Evolutionary conservation across 2,113 vertebrate species (phyloP), one percentile per base, ranked within the genome.

Genomic region (Elaphurus davidianus): DNA sequence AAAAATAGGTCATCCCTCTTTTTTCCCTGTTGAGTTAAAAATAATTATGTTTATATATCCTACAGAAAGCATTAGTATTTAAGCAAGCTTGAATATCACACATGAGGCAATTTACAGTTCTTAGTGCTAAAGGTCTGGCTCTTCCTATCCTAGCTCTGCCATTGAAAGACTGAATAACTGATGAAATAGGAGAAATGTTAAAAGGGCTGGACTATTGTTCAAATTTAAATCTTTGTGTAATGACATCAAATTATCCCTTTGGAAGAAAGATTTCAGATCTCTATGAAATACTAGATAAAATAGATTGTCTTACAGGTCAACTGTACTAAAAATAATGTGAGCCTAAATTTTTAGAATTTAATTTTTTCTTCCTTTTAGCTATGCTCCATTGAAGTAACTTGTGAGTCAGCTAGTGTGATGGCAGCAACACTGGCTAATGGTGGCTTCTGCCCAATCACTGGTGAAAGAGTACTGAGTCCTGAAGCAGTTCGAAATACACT

Each of bases 321-420:
- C 5, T 94, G 25, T 88, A 74, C n/a, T 83, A 52, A 87, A 90
- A 60, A 21, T 30, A 8, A 33, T 27, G 9, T 85, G 57, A 86
- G 9, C 25, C 60, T 86, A 21, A 59, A 59, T 86, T 87, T 96
- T 97, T 33, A 96, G 62, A 93, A 84, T 52, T 86, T 1, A 11
- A 1, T 4, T 47, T 60, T 95, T 84, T 84, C 85, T 97, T 97
- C 97, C 57, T 98, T 96, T 96, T 97, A 99, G 99, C 97, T 99
- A 23, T 99, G 99, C 96, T 99, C 99, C 97, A 99, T 99, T 89
- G 99, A 99, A 98, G 99, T 99, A 97, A 99, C 99, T 5, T 99
- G 99, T 95, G 99, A 99, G 97, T 99, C 99, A 8, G 99, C 99
- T 91, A 99, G 99, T 74, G 99, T 99, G 97, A 99, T 99, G 99